These are phyloP conservation scores for Amblyopsis hoosieri DNA, from an alignment of 2,797 vertebrate species.

Conservation along the genomic window DNA sequence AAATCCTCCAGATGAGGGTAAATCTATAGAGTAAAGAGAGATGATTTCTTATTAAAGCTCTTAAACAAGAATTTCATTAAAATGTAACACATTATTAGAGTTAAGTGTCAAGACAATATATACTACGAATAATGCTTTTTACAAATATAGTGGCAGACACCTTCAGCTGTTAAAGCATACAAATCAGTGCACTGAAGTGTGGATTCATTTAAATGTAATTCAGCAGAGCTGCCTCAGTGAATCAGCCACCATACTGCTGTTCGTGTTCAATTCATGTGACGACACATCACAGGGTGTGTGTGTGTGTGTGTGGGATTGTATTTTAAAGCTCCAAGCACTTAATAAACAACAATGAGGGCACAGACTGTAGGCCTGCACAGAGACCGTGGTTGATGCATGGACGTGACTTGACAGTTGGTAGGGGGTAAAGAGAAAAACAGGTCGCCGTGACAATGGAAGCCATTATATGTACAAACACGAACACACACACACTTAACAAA, in stretches of 20 bases:
- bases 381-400: slow-evolving; percentile 46
- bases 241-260: slow-evolving; percentile 30
- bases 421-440: slow-evolving; percentile 31
- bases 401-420: slow-evolving; percentile 28
- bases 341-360: slow-evolving; percentile 26
- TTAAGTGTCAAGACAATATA: slow-evolving; percentile 35
- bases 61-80: slow-evolving; percentile 61
- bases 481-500: background rate
- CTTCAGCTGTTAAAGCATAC: slow-evolving; percentile 40
- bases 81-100: slow-evolving; percentile 37
- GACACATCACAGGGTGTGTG: slow-evolving; percentile 22
- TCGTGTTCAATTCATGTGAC: slow-evolving; percentile 31
- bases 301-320: slow-evolving; percentile 18
- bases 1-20: slow-evolving; percentile 47
- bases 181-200: slow-evolving; percentile 51
- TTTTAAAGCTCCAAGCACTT: slow-evolving; percentile 36
- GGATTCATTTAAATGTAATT: slow-evolving; percentile 53
- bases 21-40: slow-evolving; percentile 29
- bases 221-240: slow-evolving; percentile 14
- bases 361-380: slow-evolving; percentile 35
- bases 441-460: slow-evolving; percentile 16
- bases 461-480: slow-evolving; percentile 12
- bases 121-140: slow-evolving; percentile 51
- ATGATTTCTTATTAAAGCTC: slow-evolving; percentile 44
- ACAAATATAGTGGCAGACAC: slow-evolving; percentile 43